These are phyloP conservation scores for Nasua narica DNA, from an alignment of 2,797 vertebrate species.

Conservation along the genomic window DNA sequence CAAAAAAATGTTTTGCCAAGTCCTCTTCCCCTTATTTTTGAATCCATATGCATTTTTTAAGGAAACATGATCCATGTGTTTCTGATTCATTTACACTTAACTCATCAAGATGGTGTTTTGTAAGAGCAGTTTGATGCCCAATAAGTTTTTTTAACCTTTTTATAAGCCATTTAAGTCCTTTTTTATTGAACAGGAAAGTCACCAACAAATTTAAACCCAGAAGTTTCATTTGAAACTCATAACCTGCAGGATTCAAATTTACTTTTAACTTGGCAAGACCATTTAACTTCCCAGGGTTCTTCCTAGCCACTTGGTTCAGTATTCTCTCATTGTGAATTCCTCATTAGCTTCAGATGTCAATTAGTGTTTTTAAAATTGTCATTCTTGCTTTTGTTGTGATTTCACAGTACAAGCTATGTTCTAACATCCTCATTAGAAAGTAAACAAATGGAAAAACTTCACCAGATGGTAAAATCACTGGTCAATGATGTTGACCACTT, in stretches of 20 bases:
- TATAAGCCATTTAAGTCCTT: constrained; percentile 73
- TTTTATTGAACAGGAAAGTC: constrained; percentile 77
- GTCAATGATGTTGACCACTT: constrained; percentile 31
- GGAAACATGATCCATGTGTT: constrained; percentile 76
- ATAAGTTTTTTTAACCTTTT: constrained; percentile 71
- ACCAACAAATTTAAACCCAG: constrained; percentile 76
- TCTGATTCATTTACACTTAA: constrained; percentile 79
- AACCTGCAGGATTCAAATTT: constrained; percentile 69
- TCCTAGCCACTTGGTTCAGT: constrained; percentile 24
- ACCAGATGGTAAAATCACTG: background rate
- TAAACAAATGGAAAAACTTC: constrained; percentile 34
- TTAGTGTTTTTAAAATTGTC: constrained; percentile 40
- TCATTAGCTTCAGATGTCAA: constrained; percentile 58
- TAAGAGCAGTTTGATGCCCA: constrained; percentile 73
- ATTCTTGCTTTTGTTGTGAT: constrained; percentile 42
- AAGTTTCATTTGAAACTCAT: constrained; percentile 71
- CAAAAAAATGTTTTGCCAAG: constrained; percentile 60
- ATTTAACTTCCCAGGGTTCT: constrained; percentile 52
- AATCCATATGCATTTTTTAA: constrained; percentile 70
- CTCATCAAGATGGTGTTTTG: constrained; percentile 73
- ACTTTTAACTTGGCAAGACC: constrained; percentile 58
- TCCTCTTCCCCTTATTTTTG: constrained; percentile 70
- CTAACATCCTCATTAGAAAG: constrained; percentile 39
- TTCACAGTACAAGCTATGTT: constrained; percentile 37
- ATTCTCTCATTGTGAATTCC: constrained; percentile 49